Conservation (phyloP, 2,113 vertebrate species). For the Bungarus multicinctus region DNA sequence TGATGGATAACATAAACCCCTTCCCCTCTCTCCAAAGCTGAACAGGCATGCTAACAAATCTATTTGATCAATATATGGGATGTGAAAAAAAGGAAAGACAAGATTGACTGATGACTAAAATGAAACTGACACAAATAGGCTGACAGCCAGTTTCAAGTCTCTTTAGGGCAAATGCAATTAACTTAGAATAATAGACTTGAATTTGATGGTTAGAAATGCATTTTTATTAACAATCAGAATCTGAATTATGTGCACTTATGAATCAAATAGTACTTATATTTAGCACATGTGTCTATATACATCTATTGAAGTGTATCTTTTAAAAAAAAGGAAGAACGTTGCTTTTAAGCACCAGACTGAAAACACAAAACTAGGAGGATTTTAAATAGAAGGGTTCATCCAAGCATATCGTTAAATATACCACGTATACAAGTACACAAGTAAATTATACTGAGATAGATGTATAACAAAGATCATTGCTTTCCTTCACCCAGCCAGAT, state of each 20-base stretch:
- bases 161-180: slow-evolving; percentile 86
- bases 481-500: slow-evolving; percentile 33
- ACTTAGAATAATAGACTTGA: slow-evolving; percentile 85
- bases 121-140: slow-evolving; percentile 80
- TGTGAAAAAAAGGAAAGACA: slow-evolving; percentile 71
- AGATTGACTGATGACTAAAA: slow-evolving; percentile 80
- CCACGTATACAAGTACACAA: slow-evolving; percentile 41
- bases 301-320: slow-evolving; percentile 42
- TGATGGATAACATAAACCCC: slow-evolving; percentile 62
- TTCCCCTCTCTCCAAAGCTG: slow-evolving; percentile 52
- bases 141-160: slow-evolving; percentile 80
- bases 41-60: slow-evolving; percentile 67
- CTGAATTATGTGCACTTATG: slow-evolving; percentile 72
- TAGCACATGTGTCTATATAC: slow-evolving; percentile 61
- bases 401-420: slow-evolving; percentile 67
- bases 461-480: slow-evolving; percentile 59
- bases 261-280: slow-evolving; percentile 74
- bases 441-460: slow-evolving; percentile 14
- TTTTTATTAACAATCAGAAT: slow-evolving; percentile 80
- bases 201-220: slow-evolving; percentile 81
- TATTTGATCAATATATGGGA: slow-evolving; percentile 77
- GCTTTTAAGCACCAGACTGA: slow-evolving; percentile 54
- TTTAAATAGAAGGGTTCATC: slow-evolving; percentile 66
- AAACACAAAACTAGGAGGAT: slow-evolving; percentile 51
- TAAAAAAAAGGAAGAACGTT: slow-evolving; percentile 44